Conservation (phyloP, 2,888 invertebrate species). For the Heteromyza rotundicornis region DNA sequence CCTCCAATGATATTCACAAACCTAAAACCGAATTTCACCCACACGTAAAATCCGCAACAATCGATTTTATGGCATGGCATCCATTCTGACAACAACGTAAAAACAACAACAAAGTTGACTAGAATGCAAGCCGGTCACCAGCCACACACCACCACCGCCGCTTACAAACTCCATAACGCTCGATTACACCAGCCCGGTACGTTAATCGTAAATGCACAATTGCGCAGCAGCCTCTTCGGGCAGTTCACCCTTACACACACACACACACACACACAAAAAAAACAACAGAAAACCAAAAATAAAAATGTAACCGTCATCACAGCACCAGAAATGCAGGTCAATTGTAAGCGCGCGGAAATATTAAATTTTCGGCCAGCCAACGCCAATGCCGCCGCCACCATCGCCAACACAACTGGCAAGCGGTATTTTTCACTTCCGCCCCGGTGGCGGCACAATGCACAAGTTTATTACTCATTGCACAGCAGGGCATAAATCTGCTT, state of each 20-base stretch:
- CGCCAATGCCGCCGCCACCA: constrained; percentile 25
- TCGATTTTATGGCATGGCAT: constrained; percentile 1
- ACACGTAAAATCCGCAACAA: neutral
- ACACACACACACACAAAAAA: neutral
- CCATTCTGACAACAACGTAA: neutral
- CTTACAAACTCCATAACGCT: constrained; percentile 9
- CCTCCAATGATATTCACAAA: too few species aligned
- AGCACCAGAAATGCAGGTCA: constrained; percentile 10
- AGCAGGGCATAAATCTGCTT: constrained; percentile 21
- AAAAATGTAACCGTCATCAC: neutral
- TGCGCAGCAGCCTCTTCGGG: neutral
- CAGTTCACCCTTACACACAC: neutral
- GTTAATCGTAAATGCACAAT: neutral
- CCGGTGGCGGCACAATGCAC: constrained; percentile 19
- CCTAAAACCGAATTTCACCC: too few species aligned
- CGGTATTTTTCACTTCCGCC: constrained; percentile 43
- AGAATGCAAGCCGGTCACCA: too few species aligned
- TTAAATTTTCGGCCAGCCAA: constrained; percentile 47
- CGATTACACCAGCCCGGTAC: constrained; percentile 1
- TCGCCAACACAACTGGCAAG: constrained; percentile 22
- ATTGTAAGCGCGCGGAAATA: constrained; percentile 38
- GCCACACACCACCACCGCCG: neutral
- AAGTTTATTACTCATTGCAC: constrained; percentile 22
- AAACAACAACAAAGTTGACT: neutral
- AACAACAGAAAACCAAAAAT: neutral